Evolutionary conservation across 1,140 invertebrate species (phyloP).

Genomic region (Pseudobourletiella spinata): DNA sequence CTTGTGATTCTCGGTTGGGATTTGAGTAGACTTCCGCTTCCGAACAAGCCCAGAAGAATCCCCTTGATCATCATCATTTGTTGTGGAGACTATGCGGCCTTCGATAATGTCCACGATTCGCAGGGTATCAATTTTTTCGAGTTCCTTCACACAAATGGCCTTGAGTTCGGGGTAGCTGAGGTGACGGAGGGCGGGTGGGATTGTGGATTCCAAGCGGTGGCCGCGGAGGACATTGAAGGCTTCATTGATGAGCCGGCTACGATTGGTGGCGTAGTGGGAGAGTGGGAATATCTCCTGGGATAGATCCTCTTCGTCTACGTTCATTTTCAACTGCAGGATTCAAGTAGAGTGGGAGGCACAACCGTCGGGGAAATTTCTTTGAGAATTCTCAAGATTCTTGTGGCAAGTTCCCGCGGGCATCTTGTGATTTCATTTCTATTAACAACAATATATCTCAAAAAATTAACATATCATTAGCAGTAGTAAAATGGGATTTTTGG

Average conservation of each 20-base stretch:
- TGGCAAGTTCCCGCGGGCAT: too few species aligned
- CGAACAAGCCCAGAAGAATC: background rate
- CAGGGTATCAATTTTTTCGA: slow-evolving; percentile 3
- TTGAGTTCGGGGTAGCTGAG: background rate
- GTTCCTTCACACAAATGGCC: background rate
- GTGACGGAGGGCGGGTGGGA: background rate
- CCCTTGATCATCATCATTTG: too few species aligned
- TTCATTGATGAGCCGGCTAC: background rate
- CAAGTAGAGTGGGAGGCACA: too few species aligned
- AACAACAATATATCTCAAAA: too few species aligned
- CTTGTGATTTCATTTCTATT: too few species aligned
- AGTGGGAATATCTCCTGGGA: background rate
- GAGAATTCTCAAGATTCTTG: too few species aligned
- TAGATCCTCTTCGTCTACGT: background rate
- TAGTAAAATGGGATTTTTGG: too few species aligned
- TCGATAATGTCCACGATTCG: slow-evolving; percentile 1
- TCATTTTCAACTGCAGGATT: too few species aligned
- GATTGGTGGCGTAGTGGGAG: slow-evolving; percentile 2
- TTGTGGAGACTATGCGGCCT: background rate
- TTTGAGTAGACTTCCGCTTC: background rate
- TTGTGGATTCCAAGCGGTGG: background rate
- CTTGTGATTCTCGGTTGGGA: background rate
- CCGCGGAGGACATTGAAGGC: background rate
- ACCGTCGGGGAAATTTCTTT: too few species aligned
- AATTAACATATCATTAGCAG: too few species aligned